Percentiles rank a stretch among this genome's conserved stretches.
phyloP scores from a whole-genome alignment of 2,888 invertebrate species.

The Ernsta delagoae region DNA sequence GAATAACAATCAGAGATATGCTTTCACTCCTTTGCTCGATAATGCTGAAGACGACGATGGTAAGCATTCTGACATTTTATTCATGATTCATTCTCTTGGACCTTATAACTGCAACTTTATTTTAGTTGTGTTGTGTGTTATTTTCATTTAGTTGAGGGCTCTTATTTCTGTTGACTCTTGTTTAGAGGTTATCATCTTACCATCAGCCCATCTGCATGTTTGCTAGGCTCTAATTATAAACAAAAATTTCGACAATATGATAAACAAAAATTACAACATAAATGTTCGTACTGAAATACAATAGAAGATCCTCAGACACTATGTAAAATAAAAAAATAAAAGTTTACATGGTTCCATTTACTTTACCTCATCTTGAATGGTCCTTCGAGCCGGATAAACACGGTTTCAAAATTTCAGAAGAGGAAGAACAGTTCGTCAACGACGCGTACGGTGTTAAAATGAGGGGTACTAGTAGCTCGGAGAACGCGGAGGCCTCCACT shows the following conservation, averaged over 20 bases:
- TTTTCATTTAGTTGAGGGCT: too few relatives aligned
- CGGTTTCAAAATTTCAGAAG: constrained; percentile 74
- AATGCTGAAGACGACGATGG: constrained; percentile 91
- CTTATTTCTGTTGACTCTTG: too few relatives aligned
- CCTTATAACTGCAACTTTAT: background rate
- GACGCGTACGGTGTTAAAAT: constrained; percentile 94
- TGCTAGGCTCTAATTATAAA: too few relatives aligned
- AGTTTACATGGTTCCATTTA: background rate
- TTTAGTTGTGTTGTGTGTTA: background rate
- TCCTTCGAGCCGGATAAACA: constrained; percentile 4
- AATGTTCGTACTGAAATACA: too few relatives aligned
- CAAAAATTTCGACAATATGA: too few relatives aligned
- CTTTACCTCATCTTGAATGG: background rate
- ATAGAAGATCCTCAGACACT: too few relatives aligned
- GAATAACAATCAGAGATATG: constrained; percentile 97
- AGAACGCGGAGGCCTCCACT: constrained; percentile 44
- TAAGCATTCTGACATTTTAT: constrained; percentile 53
- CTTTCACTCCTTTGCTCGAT: constrained; percentile 96
- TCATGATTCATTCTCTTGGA: too few relatives aligned
- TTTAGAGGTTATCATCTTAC: too few relatives aligned
- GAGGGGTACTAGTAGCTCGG: constrained; percentile 79
- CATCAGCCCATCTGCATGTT: too few relatives aligned
- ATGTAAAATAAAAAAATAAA: too few relatives aligned
- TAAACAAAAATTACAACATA: too few relatives aligned
- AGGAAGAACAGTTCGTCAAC: constrained; percentile 93